Evolutionary conservation across 2,888 invertebrate species (phyloP).

Genomic region (Pyrocoelia pectoralis): DNA sequence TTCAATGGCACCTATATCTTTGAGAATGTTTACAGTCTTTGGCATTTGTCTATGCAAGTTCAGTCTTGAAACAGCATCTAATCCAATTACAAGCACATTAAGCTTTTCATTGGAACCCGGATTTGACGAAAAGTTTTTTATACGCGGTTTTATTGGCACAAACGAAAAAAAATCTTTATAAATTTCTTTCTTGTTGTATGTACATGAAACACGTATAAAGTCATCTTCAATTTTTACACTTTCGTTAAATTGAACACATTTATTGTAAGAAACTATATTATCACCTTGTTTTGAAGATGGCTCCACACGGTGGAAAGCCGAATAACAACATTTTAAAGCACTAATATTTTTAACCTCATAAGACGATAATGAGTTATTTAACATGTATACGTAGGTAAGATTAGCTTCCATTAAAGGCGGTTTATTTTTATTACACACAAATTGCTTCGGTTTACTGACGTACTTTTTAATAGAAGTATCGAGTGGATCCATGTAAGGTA

Average conservation of each 20-base stretch:
- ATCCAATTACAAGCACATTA: slow-evolving; percentile 81
- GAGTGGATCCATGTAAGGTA: slow-evolving; percentile 70
- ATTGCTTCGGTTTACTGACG: slow-evolving; percentile 60
- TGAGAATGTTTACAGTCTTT: slow-evolving; percentile 68
- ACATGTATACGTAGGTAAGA: slow-evolving; percentile 66
- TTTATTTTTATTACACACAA: slow-evolving; percentile 63
- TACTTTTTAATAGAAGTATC: slow-evolving; percentile 66
- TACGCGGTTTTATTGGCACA: slow-evolving; percentile 60
- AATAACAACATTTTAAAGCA: slow-evolving; percentile 69
- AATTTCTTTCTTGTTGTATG: slow-evolving; percentile 59
- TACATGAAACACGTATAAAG: slow-evolving; percentile 74
- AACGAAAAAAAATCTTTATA: slow-evolving; percentile 77
- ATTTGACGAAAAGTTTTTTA: background rate
- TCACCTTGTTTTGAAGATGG: slow-evolving; percentile 62
- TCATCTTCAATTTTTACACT: slow-evolving; percentile 65
- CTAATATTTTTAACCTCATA: slow-evolving; percentile 62
- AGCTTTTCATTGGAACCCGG: slow-evolving; percentile 49
- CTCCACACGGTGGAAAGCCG: slow-evolving; percentile 65
- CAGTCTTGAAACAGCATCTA: slow-evolving; percentile 86
- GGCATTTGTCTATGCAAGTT: slow-evolving; percentile 89
- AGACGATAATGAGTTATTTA: slow-evolving; percentile 59
- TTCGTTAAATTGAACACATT: slow-evolving; percentile 63
- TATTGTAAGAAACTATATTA: slow-evolving; percentile 61
- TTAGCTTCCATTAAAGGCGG: slow-evolving; percentile 67
- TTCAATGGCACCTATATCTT: slow-evolving; percentile 72